These are phyloP conservation scores for Anticlea derivata DNA, from an alignment of 2,888 invertebrate species.

Conservation along the genomic window DNA sequence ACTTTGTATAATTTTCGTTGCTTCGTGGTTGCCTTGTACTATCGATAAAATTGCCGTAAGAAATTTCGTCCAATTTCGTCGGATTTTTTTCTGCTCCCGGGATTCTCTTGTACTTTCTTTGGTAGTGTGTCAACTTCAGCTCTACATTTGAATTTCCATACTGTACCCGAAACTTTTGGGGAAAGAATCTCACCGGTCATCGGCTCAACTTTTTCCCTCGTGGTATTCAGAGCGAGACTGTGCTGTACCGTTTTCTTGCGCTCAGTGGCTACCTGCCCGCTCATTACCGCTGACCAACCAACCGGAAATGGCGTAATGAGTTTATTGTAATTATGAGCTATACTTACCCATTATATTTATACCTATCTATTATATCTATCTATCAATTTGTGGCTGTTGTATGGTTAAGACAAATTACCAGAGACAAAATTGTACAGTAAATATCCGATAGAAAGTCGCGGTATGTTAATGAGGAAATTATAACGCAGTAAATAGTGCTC, in stretches of 20 bases:
- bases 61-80: too few relatives aligned
- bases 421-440: not conserved
- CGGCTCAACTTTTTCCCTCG: conserved; percentile 52
- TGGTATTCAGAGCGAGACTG: conserved; percentile 69
- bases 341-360: conserved; percentile 20
- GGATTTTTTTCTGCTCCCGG: too few relatives aligned
- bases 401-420: conserved; percentile 3
- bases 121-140: too few relatives aligned
- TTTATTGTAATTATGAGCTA: conserved; percentile 58
- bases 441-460: conserved; percentile 14
- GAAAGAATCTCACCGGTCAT: conserved; percentile 46
- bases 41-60: too few relatives aligned
- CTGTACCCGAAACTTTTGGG: conserved; percentile 26
- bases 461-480: not conserved
- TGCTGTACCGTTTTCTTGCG: conserved; percentile 67
- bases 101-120: too few relatives aligned
- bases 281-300: conserved; percentile 57
- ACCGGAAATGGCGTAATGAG: conserved; percentile 63
- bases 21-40: too few relatives aligned
- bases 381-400: conserved; percentile 23
- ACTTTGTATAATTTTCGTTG: too few relatives aligned
- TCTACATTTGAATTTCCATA: too few relatives aligned
- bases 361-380: conserved; percentile 20
- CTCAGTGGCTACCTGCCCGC: conserved; percentile 52
- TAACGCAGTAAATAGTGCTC: not conserved